These are phyloP conservation scores for Teinopalpus imperialis DNA, from an alignment of 2,888 invertebrate genomes.

Conservation along the genomic window DNA sequence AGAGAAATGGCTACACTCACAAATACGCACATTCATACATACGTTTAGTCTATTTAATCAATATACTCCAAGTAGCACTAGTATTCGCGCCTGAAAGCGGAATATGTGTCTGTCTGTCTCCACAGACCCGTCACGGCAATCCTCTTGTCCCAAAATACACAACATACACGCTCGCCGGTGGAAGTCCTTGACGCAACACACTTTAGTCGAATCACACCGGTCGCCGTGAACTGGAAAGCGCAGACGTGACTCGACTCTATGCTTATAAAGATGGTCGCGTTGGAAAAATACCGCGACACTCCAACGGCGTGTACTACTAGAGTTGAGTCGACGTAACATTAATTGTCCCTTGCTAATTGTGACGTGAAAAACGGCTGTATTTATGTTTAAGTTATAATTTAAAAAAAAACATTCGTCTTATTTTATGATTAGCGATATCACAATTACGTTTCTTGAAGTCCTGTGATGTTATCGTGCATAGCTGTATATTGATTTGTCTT, in stretches of 20 bases:
- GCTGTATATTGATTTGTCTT: too few relatives aligned
- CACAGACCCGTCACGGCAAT: background rate
- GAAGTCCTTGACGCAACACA: constrained; percentile 30
- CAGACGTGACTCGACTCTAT: background rate
- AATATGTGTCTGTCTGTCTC: background rate
- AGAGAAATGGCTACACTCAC: too few relatives aligned
- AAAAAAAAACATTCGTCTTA: too few relatives aligned
- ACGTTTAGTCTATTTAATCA: too few relatives aligned
- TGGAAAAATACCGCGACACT: background rate
- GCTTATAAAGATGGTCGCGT: background rate
- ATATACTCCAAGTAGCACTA: too few relatives aligned
- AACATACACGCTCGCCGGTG: constrained; percentile 33
- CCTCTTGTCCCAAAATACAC: constrained; percentile 2
- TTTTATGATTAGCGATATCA: too few relatives aligned
- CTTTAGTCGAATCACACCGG: background rate
- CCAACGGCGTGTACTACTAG: background rate
- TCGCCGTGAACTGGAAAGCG: constrained; percentile 4
- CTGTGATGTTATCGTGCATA: too few relatives aligned
- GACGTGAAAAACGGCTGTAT: too few relatives aligned
- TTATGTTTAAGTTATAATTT: too few relatives aligned
- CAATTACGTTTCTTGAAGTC: too few relatives aligned
- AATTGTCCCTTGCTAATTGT: constrained; percentile 1
- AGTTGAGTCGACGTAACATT: background rate
- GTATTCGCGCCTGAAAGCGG: background rate
- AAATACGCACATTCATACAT: too few relatives aligned